Percentiles rank a stretch among this genome's conserved stretches.
Conservation (phyloP, 2,888 invertebrate genomes). For the Lasioglossum malachurum region DNA sequence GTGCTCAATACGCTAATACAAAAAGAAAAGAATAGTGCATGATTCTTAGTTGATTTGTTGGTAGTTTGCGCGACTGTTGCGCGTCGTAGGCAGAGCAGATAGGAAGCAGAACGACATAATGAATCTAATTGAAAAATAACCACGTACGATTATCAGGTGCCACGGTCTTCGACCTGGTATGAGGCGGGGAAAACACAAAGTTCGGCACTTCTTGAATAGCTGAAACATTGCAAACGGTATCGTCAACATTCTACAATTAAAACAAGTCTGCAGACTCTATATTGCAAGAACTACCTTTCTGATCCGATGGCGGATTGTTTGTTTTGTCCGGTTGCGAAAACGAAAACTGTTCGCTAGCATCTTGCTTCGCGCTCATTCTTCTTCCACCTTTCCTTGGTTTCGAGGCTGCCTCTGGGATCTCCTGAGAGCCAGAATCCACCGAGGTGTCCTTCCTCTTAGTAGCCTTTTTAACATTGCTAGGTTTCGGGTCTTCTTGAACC, state of each 20-base stretch:
- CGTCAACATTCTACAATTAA: background rate
- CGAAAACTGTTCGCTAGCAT: conserved; percentile 59
- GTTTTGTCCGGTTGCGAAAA: conserved; percentile 76
- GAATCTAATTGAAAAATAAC: conserved; percentile 56
- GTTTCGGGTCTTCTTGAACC: conserved; percentile 21
- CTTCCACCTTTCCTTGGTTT: conserved; percentile 58
- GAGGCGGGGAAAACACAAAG: conserved; percentile 79
- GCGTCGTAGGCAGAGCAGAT: background rate
- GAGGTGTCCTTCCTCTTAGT: conserved; percentile 67
- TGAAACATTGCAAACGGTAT: conserved; percentile 49
- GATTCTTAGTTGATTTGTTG: background rate
- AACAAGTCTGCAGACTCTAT: background rate
- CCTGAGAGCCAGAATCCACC: conserved; percentile 42
- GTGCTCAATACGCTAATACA: background rate
- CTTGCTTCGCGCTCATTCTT: conserved; percentile 65
- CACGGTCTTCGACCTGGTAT: conserved; percentile 70
- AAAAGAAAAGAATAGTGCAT: background rate
- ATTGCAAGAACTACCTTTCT: conserved; percentile 57
- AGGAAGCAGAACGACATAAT: conserved; percentile 10
- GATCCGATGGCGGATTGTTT: conserved; percentile 59
- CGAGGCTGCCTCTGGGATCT: conserved; percentile 6
- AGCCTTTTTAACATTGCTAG: conserved; percentile 21
- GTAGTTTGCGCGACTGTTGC: background rate
- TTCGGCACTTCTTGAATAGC: conserved; percentile 71
- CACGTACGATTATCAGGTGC: conserved; percentile 75